Percentiles rank a stretch among this genome's conserved stretches.
Evolutionary conservation across 2,797 vertebrate species (phyloP).

Genomic region (Buceros bicornis): DNA sequence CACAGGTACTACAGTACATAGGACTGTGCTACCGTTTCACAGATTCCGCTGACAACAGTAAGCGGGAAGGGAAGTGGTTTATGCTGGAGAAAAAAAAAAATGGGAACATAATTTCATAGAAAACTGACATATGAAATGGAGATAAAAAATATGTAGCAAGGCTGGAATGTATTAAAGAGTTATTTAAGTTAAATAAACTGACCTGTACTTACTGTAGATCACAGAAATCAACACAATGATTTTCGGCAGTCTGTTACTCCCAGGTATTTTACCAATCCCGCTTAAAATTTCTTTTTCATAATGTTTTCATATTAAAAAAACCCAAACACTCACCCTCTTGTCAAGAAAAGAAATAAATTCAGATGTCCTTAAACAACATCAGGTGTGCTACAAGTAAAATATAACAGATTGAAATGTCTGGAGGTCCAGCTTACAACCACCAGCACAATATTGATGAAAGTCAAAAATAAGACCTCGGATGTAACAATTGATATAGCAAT

Average conservation of each 20-base stretch:
- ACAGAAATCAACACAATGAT: neutral
- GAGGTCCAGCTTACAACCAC: neutral
- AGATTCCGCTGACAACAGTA: neutral
- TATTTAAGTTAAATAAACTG: neutral
- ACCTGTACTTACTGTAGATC: neutral
- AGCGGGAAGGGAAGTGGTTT: neutral
- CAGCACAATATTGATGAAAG: neutral
- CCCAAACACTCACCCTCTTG: neutral
- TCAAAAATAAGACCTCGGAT: neutral
- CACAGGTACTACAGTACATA: neutral
- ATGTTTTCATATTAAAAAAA: neutral
- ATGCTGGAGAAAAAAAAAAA: neutral
- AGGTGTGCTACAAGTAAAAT: neutral
- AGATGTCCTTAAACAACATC: neutral
- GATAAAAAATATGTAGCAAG: neutral
- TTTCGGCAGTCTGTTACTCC: neutral
- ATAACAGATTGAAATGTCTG: neutral
- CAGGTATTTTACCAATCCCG: neutral
- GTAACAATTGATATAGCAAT: neutral
- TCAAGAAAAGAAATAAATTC: neutral
- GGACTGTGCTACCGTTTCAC: neutral
- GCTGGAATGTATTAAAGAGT: neutral
- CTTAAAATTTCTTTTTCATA: neutral
- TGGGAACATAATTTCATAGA: accelerated
- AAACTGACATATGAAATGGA: neutral